Evolutionary conservation across 2,797 vertebrate species (phyloP).

Genomic region (Acrossocheilus wenchowensis): DNA sequence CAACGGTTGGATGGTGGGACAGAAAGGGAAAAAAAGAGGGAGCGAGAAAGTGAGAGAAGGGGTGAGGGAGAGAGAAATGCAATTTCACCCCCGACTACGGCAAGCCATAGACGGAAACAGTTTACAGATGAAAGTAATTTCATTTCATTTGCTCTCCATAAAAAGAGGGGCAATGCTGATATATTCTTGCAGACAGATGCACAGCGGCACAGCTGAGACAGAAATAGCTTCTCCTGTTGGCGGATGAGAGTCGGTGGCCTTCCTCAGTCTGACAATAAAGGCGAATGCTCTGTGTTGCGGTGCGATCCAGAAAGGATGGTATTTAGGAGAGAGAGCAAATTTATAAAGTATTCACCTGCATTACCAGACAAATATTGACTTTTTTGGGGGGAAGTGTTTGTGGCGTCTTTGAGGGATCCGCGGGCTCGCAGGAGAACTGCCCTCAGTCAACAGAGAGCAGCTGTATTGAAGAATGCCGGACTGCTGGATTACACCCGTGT

Average conservation of each 20-base stretch:
- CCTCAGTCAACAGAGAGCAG: conserved; percentile 28
- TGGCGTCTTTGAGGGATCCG: conserved; percentile 11
- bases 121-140: conserved; percentile 74
- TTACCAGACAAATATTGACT: conserved; percentile 30
- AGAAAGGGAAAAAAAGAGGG: conserved; percentile 7
- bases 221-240: conserved; percentile 59
- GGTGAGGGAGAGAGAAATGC: conserved; percentile 60
- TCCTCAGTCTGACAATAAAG: conserved; percentile 53
- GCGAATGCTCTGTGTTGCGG: conserved; percentile 2
- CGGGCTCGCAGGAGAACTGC: not conserved
- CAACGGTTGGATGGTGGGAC: conserved; percentile 27
- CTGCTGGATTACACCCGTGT: conserved; percentile 6
- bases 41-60: conserved; percentile 51
- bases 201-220: conserved; percentile 52
- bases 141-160: conserved; percentile 66
- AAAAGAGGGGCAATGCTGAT: conserved; percentile 62
- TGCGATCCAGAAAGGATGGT: conserved; percentile 13
- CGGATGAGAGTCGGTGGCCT: conserved; percentile 45
- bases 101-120: conserved; percentile 67
- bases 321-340: conserved; percentile 40
- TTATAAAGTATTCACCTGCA: conserved; percentile 32
- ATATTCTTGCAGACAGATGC: conserved; percentile 61
- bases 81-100: conserved; percentile 66
- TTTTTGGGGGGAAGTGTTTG: conserved; percentile 32
- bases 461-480: conserved; percentile 15